Conservation (phyloP, 2,113 vertebrate genomes). For the Ursus arctos region DNA sequence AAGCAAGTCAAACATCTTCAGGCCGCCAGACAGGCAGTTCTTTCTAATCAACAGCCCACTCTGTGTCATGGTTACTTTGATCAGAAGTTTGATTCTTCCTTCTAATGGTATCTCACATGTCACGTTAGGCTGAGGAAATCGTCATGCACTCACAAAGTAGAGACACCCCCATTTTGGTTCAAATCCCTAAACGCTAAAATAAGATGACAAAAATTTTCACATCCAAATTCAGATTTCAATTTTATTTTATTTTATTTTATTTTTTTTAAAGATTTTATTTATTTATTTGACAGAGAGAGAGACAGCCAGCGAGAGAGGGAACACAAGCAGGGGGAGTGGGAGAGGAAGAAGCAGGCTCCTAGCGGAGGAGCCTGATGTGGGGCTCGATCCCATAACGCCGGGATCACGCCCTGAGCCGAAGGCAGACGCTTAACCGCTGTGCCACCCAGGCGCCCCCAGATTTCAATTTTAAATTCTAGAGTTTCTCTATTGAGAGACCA, state of each 20-base stretch:
- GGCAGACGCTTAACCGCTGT: too few species aligned
- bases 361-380: too few species aligned
- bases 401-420: too few species aligned
- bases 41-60: neutral
- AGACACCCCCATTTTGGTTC: neutral
- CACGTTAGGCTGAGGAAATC: neutral
- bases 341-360: too few species aligned
- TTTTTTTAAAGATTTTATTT: too few species aligned
- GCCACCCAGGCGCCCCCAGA: neutral
- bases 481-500: neutral
- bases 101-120: neutral
- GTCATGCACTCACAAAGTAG: neutral
- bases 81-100: neutral
- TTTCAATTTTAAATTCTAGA: constrained; percentile 36
- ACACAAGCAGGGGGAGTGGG: too few species aligned
- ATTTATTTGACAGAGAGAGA: too few species aligned
- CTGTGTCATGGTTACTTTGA: neutral
- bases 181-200: neutral
- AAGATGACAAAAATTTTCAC: neutral
- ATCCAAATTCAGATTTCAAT: neutral
- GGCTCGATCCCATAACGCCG: too few species aligned
- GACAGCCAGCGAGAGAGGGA: too few species aligned
- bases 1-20: neutral
- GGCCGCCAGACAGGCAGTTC: neutral
- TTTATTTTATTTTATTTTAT: neutral